Percentiles rank a stretch among this genome's conserved stretches.
Evolutionary conservation across 1,140 invertebrate genomes (phyloP).

Genomic region (Diorhabda carinulata): DNA sequence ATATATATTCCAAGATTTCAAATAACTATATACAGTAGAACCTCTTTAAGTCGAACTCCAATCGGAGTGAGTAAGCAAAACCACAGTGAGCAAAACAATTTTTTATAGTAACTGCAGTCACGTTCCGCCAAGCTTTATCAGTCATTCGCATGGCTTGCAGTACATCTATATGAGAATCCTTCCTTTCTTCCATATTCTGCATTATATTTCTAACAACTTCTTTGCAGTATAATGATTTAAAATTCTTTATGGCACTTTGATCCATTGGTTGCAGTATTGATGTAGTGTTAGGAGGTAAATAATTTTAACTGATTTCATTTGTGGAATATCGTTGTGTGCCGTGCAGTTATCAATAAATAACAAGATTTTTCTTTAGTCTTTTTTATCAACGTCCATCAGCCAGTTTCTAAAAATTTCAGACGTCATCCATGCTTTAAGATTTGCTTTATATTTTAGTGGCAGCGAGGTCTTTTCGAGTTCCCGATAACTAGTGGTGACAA

Average conservation of each 20-base stretch:
- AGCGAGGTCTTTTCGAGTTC: conserved; percentile 49
- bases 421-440: conserved; percentile 50
- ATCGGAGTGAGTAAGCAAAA: too few relatives aligned
- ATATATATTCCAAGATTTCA: too few relatives aligned
- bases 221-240: too few relatives aligned
- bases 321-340: conserved; percentile 38
- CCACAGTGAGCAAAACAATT: too few relatives aligned
- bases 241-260: conserved; percentile 45
- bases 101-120: too few relatives aligned
- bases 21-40: too few relatives aligned
- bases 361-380: conserved; percentile 40
- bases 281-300: conserved; percentile 49
- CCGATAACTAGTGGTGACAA: conserved; percentile 49
- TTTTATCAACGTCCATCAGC: neutral
- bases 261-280: conserved; percentile 50
- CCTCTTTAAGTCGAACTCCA: too few relatives aligned
- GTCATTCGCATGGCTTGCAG: too few relatives aligned
- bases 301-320: conserved; percentile 46
- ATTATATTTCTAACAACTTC: too few relatives aligned
- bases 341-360: conserved; percentile 44
- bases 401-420: conserved; percentile 25
- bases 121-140: too few relatives aligned
- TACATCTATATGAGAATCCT: too few relatives aligned
- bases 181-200: too few relatives aligned
- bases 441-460: conserved; percentile 39